Conservation (phyloP, 2,888 invertebrate genomes). For the Yponomeuta cagnagella region DNA sequence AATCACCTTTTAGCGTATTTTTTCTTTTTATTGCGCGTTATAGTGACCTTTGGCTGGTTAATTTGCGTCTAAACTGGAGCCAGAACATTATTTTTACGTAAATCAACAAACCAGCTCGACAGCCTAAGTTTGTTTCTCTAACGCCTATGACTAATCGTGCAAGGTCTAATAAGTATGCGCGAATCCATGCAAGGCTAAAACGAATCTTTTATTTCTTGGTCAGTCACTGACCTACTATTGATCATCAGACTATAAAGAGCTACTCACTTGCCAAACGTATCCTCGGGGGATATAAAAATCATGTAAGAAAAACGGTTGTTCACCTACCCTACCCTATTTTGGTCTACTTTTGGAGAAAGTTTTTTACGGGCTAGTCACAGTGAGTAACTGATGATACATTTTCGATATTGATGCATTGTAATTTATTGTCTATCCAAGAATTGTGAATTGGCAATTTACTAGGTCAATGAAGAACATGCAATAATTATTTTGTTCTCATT, state of each 20-base stretch:
- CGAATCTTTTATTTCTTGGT: conserved; percentile 7
- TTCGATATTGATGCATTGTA: no score
- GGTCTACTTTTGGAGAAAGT: background rate
- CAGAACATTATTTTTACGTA: background rate
- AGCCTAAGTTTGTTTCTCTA: conserved; percentile 4
- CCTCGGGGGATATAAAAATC: background rate
- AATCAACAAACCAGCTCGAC: background rate
- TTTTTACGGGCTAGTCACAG: background rate
- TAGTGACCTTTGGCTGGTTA: conserved; percentile 2
- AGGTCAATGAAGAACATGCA: no score
- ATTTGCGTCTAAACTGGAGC: background rate
- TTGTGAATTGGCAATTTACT: no score
- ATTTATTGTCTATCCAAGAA: no score
- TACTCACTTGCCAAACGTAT: conserved; percentile 1
- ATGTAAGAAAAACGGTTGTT: background rate
- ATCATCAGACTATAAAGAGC: background rate
- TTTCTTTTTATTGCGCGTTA: conserved; percentile 35
- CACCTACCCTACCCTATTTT: background rate
- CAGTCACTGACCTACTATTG: conserved; percentile 13
- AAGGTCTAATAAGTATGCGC: conserved; percentile 12
- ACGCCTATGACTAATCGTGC: conserved; percentile 13
- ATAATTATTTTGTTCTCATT: no score
- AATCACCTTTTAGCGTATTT: conserved; percentile 40
- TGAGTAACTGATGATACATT: no score
- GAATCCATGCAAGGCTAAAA: conserved; percentile 1